Evolutionary conservation across 1,140 invertebrate species (phyloP), one percentile per base, ranked within the genome.

Genomic region (Nylanderia fulva): DNA sequence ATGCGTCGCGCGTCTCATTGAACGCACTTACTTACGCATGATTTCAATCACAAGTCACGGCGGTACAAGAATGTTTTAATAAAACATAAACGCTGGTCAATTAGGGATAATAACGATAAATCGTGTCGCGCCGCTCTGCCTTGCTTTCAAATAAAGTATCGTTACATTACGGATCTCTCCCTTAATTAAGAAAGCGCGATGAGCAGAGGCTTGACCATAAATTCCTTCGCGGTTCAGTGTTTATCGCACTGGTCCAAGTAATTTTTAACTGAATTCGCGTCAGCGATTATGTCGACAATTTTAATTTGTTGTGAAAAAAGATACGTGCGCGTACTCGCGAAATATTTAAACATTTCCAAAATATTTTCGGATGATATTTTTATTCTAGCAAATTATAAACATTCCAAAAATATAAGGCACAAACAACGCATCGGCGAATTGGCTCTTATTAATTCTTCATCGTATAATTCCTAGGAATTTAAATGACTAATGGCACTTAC

Each of bases 81-180:
- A 71, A 72, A 71, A 39, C 29, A 60, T 80, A 80, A 58, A 80
- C 27, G 66, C 11, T 33, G 36, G 36, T 82, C 66, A 60, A 48
- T 82, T 82, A 82, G 33, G 39, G 77, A 82, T 82, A 82, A 82
- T 82, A 82, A 72, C 77, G 36, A 82, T 82, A 72, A 82, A 71
- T 72, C 29, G 45, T 54, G 36, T 8, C 29, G 13, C 21, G 21
- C 4, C 29, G n/a, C 42, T 4, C 45, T 39, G 13, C 48, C 66
- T 45, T 24, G 24, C 33, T 82, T 71, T 58, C 33, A 71, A 82
- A 24, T 72, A 72, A 79, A n/a, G n/a, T 79, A 68, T 79, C 42
- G 21, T 80, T 69, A 54, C 11, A 27, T n/a, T 45, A 48, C 45
- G 52, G 5, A 58, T 82, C n/a, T 72, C 68, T 72, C 52, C 52